phyloP scores from a whole-genome alignment of 2,797 vertebrate species.

The Sphenodon punctatus region DNA sequence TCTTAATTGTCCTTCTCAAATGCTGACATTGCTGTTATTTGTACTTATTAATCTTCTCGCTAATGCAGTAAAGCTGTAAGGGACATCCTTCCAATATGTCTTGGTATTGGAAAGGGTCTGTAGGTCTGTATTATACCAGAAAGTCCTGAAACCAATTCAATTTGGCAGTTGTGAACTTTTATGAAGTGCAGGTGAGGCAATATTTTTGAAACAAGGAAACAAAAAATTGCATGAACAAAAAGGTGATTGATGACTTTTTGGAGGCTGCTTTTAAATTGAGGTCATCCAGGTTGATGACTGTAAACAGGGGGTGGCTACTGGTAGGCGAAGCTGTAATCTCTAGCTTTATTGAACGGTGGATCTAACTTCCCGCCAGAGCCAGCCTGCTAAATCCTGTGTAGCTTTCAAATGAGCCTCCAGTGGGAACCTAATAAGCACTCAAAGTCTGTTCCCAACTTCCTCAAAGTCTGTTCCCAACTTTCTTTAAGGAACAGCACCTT shows the following conservation, averaged over 20 bases:
- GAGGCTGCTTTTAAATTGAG: conserved; percentile 10
- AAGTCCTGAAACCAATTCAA: background rate
- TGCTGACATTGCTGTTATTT: too few species aligned
- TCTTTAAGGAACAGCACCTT: background rate
- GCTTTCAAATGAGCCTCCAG: conserved; percentile 6
- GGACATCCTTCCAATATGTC: background rate
- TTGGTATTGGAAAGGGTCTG: background rate
- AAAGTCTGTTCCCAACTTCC: background rate
- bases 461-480: background rate
- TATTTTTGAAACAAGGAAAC: conserved; percentile 6
- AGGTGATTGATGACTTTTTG: conserved; percentile 12
- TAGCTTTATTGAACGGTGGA: background rate
- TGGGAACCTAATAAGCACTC: background rate
- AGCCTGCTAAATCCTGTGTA: background rate
- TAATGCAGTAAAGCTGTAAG: background rate
- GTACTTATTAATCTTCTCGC: background rate
- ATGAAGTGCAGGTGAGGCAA: background rate
- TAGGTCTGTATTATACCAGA: background rate
- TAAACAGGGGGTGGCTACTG: background rate
- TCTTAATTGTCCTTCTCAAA: too few species aligned
- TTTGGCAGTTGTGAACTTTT: background rate
- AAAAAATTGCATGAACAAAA: background rate
- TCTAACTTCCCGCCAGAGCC: conserved; percentile 5
- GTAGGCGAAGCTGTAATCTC: background rate
- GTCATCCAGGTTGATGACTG: conserved; percentile 1